phyloP scores from a whole-genome alignment of 23 tunicate genomes.

The Halocynthia roretzi region DNA sequence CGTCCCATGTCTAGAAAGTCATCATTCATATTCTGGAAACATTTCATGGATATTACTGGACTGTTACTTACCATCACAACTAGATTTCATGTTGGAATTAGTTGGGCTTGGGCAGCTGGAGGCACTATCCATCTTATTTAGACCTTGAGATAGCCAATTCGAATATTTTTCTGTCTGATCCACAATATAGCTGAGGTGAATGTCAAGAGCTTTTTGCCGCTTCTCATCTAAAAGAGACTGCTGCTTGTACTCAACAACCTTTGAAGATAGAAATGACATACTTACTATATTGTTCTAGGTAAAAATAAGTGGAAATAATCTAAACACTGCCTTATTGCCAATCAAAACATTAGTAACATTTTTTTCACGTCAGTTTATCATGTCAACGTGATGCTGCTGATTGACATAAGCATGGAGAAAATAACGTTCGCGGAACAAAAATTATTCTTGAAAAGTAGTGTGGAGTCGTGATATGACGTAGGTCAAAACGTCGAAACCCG shows the following conservation, averaged over 20 bases:
- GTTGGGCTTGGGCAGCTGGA: conserved; percentile 37
- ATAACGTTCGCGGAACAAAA: too few relatives aligned
- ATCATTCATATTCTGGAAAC: conserved; percentile 1
- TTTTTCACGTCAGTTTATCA: too few relatives aligned
- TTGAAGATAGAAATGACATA: background rate
- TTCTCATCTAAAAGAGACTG: conserved; percentile 74
- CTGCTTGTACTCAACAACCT: conserved; percentile 94
- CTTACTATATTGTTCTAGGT: background rate
- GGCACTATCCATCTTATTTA: conserved; percentile 36
- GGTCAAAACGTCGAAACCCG: too few relatives aligned
- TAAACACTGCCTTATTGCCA: too few relatives aligned
- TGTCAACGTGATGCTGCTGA: too few relatives aligned
- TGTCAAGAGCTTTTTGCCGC: conserved; percentile 80
- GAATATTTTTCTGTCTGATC: conserved; percentile 94
- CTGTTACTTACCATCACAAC: conserved; percentile 60
- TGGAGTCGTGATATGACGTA: too few relatives aligned
- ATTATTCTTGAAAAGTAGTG: too few relatives aligned
- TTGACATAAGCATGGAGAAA: too few relatives aligned
- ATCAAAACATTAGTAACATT: too few relatives aligned
- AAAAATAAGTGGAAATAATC: background rate
- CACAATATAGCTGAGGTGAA: conserved; percentile 76
- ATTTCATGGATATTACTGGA: too few relatives aligned
- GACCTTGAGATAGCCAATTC: conserved; percentile 70
- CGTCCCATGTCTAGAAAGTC: conserved; percentile 38
- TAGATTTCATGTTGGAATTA: conserved; percentile 29